These are phyloP conservation scores for Catharus bicknelli DNA, from an alignment of 2,113 vertebrate species.

Conservation along the genomic window DNA sequence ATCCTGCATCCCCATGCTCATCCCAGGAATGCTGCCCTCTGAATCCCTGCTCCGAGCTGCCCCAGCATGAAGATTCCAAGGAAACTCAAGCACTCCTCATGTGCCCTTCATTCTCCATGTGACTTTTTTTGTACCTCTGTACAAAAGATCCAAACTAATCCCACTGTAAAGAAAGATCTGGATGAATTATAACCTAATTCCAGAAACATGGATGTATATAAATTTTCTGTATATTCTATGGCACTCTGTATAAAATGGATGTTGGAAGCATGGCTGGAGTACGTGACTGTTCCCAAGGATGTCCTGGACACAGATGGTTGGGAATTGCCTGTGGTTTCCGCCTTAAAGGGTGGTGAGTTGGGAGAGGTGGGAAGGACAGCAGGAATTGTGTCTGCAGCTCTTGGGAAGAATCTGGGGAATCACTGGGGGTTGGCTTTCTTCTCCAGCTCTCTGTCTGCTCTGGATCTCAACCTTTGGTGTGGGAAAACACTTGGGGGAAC, in stretches of 20 bases:
- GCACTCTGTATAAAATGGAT: conserved; percentile 75
- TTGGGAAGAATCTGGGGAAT: not conserved
- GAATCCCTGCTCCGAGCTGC: conserved; percentile 48
- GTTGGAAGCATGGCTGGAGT: conserved; percentile 56
- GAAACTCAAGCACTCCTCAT: conserved; percentile 34
- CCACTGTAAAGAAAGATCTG: conserved; percentile 78
- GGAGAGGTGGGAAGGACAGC: not conserved
- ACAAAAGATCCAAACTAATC: conserved; percentile 74
- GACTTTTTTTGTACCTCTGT: conserved; percentile 80
- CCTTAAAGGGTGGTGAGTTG: not conserved
- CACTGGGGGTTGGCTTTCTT: not conserved
- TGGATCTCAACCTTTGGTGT: not conserved
- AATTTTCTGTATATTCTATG: conserved; percentile 75
- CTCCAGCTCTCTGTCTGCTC: not conserved
- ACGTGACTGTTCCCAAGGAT: conserved; percentile 27
- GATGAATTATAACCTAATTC: conserved; percentile 78
- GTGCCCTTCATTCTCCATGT: conserved; percentile 66
- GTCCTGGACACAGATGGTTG: not conserved
- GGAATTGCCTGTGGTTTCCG: not conserved
- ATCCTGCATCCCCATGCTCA: not conserved
- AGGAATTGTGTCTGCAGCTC: not conserved
- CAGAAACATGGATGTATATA: conserved; percentile 82
- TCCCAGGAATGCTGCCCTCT: conserved; percentile 44
- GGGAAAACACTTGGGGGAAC: not conserved
- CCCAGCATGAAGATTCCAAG: conserved; percentile 58